These are phyloP conservation scores for Penaeus monodon DNA, from an alignment of 2,888 invertebrate species.

Conservation along the genomic window DNA sequence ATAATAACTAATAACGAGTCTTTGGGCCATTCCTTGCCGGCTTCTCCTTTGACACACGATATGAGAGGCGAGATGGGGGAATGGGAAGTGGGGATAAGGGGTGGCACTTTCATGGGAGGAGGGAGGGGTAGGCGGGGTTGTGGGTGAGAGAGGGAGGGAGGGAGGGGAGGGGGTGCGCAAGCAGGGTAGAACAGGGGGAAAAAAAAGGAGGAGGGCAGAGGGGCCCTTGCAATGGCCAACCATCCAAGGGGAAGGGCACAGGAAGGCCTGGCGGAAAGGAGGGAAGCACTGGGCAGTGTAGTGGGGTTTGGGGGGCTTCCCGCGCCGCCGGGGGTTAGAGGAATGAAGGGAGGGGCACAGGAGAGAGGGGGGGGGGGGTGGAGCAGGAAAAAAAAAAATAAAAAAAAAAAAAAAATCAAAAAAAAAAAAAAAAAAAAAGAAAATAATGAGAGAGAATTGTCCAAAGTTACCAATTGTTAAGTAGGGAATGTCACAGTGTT, in stretches of 20 bases:
- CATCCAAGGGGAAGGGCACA: neutral
- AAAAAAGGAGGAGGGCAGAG: neutral
- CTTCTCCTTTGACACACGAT: slow-evolving; percentile 54
- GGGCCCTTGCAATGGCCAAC: neutral
- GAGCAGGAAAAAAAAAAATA: no score
- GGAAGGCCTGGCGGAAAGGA: neutral
- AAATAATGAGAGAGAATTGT: no score
- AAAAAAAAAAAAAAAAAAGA: no score
- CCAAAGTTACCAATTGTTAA: no score
- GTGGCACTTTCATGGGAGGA: neutral
- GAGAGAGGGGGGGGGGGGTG: neutral
- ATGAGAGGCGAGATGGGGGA: slow-evolving; percentile 30
- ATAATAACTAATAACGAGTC: slow-evolving; percentile 16
- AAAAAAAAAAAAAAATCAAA: no score
- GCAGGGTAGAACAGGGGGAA: neutral
- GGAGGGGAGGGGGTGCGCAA: neutral
- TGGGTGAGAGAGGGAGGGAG: neutral
- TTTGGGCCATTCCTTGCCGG: slow-evolving; percentile 51
- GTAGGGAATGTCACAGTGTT: no score
- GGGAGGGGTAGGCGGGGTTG: no score
- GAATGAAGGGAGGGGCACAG: neutral
- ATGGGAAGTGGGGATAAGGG: neutral
- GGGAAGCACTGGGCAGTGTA: neutral
- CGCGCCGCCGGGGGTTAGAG: no score
- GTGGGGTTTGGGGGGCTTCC: no score